Evolutionary conservation across 2,888 invertebrate species (phyloP).

Genomic region (Spilosoma lubricipeda): DNA sequence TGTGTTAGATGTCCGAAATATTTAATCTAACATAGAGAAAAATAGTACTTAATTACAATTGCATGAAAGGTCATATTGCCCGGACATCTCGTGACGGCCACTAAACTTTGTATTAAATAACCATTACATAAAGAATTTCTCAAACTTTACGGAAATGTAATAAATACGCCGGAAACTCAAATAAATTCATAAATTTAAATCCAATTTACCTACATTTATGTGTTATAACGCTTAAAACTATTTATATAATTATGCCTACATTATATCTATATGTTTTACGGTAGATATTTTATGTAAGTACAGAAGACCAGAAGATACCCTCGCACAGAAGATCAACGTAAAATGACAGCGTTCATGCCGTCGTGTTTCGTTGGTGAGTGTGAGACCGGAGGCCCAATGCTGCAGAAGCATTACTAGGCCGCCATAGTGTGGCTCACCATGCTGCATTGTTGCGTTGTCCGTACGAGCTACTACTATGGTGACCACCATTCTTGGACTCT

Average conservation of each 20-base stretch:
- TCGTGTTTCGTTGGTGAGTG: no score
- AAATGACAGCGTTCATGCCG: no score
- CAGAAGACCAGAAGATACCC: no score
- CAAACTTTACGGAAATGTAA: background rate
- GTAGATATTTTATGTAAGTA: background rate
- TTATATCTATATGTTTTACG: background rate
- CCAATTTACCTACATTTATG: background rate
- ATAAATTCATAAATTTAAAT: constrained; percentile 1
- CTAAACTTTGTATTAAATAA: background rate
- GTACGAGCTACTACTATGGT: no score
- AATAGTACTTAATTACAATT: background rate
- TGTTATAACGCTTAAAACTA: background rate
- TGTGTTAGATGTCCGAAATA: no score
- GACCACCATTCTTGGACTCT: no score
- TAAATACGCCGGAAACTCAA: background rate
- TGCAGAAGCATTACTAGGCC: no score
- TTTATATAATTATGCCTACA: constrained; percentile 2
- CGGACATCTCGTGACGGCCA: background rate
- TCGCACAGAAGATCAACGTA: no score
- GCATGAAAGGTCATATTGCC: background rate
- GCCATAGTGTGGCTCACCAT: no score
- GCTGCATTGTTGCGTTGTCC: no score
- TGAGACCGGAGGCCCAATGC: no score
- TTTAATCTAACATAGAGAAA: no score
- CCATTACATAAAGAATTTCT: constrained; percentile 1